phyloP scores from a whole-genome alignment of 2,888 invertebrate genomes.

The Oasisia sp. region DNA sequence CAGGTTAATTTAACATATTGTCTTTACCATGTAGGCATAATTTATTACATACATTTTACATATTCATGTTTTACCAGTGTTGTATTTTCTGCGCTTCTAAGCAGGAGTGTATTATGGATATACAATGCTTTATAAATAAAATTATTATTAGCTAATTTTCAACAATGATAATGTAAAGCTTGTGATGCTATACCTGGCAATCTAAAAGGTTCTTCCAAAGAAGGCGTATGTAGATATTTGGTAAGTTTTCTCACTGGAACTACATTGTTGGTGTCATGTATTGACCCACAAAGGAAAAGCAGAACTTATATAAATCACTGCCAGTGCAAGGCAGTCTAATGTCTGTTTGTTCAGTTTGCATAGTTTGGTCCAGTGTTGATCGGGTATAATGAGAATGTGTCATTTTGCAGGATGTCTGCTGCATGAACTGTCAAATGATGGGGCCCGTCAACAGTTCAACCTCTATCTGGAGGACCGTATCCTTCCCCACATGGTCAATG shows the following conservation, averaged over 20 bases:
- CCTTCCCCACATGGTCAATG: slow-evolving; percentile 91
- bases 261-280: no score
- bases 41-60: no score
- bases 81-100: no score
- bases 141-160: background rate
- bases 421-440: slow-evolving; percentile 98
- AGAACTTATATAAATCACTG: background rate
- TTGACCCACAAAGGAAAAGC: background rate
- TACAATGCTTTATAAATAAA: no score
- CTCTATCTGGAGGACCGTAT: slow-evolving; percentile 95
- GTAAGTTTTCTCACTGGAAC: background rate
- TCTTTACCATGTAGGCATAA: no score
- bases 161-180: background rate
- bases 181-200: background rate
- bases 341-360: background rate
- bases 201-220: background rate
- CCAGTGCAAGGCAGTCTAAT: background rate
- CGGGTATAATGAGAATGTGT: background rate
- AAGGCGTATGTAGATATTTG: background rate
- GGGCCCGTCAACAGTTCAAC: slow-evolving; percentile 97
- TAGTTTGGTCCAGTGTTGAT: background rate
- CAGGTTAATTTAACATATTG: background rate
- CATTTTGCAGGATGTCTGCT: slow-evolving; percentile 78
- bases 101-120: no score
- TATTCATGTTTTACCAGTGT: no score